Evolutionary conservation across 2,113 vertebrate species (phyloP).

Genomic region (Nesospiza acunhae): DNA sequence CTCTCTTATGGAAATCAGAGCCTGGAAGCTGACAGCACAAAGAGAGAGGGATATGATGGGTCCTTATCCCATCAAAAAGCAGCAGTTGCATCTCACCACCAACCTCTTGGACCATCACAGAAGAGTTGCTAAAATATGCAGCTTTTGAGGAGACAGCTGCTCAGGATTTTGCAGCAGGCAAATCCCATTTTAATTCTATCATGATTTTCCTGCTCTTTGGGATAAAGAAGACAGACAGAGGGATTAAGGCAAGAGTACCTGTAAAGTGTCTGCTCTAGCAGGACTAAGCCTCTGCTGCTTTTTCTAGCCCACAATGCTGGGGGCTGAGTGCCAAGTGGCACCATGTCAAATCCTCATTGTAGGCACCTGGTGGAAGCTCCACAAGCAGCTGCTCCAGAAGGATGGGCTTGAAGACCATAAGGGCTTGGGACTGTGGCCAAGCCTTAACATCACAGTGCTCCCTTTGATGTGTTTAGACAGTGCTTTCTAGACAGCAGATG

Average conservation of each 20-base stretch:
- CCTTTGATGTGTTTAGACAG: slow-evolving; percentile 46
- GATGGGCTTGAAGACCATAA: slow-evolving; percentile 21
- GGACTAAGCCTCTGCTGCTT: slow-evolving; percentile 32
- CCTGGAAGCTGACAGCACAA: background rate
- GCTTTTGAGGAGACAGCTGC: slow-evolving; percentile 29
- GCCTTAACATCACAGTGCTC: background rate
- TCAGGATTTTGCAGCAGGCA: slow-evolving; percentile 35
- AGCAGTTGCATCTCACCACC: background rate
- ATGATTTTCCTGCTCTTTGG: slow-evolving; percentile 33
- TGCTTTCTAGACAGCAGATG: slow-evolving; percentile 35
- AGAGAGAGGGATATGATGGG: background rate
- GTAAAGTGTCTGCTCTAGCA: slow-evolving; percentile 53
- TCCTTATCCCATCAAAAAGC: background rate
- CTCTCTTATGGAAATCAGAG: background rate
- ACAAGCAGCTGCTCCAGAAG: slow-evolving; percentile 45
- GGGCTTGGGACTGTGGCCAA: slow-evolving; percentile 5
- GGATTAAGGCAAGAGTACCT: slow-evolving; percentile 56
- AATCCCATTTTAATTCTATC: slow-evolving; percentile 46
- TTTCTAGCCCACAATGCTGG: background rate
- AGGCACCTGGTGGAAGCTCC: slow-evolving; percentile 61
- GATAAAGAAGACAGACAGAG: slow-evolving; percentile 52
- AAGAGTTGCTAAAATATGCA: background rate
- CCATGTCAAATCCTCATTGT: background rate
- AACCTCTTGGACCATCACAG: background rate
- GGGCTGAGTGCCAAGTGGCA: slow-evolving; percentile 46